Percentiles rank a stretch among this genome's conserved stretches.
Conservation (phyloP, 2,797 vertebrate species). For the Adelosebastes latens region DNA sequence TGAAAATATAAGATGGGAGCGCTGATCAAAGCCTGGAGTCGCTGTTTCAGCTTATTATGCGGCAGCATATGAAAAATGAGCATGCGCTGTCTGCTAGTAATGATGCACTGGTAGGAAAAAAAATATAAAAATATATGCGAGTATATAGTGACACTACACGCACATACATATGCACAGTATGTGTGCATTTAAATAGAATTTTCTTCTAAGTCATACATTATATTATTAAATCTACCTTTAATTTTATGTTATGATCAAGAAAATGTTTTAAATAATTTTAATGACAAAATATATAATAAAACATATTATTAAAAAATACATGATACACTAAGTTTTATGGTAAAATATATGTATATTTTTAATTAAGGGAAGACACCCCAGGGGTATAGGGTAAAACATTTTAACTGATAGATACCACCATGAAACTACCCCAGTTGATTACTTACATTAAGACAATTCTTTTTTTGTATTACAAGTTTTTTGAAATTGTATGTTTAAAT, state of each 20-base stretch:
- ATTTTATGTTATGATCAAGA: background rate
- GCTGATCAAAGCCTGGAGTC: constrained; percentile 46
- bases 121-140: background rate
- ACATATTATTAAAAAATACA: background rate
- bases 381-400: no score
- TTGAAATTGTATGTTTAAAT: no score
- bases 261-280: background rate
- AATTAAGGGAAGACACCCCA: background rate
- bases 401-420: no score
- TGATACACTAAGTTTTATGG: background rate
- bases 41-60: constrained; percentile 21
- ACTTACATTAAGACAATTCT: no score
- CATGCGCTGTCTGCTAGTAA: background rate
- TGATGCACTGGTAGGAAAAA: constrained; percentile 1
- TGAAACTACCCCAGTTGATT: no score
- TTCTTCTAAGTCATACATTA: background rate
- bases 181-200: background rate
- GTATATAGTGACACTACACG: background rate
- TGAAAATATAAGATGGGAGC: constrained; percentile 41
- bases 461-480: no score
- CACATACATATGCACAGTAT: background rate
- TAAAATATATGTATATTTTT: background rate
- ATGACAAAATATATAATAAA: background rate
- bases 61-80: constrained; percentile 27
- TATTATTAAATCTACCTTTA: background rate